A percentile compares a stretch with the other conserved stretches of the same genome.
Evolutionary conservation across 2,888 invertebrate genomes (phyloP).

Genomic region (Rambutsinella grinnellia): DNA sequence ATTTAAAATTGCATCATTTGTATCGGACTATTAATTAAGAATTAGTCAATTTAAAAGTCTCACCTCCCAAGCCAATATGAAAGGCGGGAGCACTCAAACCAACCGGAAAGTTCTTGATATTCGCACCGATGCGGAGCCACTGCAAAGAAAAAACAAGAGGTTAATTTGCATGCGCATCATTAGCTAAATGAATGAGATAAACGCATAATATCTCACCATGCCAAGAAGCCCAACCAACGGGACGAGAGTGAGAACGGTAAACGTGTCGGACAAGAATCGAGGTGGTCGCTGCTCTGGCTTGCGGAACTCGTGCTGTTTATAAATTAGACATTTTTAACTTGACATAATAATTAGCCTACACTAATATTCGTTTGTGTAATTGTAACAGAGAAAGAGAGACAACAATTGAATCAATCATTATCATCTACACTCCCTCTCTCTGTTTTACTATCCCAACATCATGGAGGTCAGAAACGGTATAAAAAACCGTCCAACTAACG

Average conservation of each 20-base stretch:
- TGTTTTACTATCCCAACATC: constrained; percentile 69
- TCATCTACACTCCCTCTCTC: no score
- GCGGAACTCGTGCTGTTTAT: constrained; percentile 85
- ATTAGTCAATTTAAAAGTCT: no score
- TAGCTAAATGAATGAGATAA: not conserved
- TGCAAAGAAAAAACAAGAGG: constrained; percentile 67
- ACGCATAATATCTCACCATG: constrained; percentile 72
- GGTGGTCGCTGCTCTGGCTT: constrained; percentile 93
- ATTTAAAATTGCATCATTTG: constrained; percentile 58
- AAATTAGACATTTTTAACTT: constrained; percentile 28
- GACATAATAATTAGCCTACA: no score
- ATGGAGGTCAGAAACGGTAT: constrained; percentile 68
- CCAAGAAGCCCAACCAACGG: constrained; percentile 86
- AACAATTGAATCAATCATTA: no score
- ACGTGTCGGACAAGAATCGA: constrained; percentile 87
- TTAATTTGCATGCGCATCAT: not conserved
- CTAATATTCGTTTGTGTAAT: no score
- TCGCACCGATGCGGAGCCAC: constrained; percentile 90
- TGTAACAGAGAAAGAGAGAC: no score
- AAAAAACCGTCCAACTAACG: constrained; percentile 53
- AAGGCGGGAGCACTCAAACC: constrained; percentile 87
- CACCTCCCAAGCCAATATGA: constrained; percentile 89
- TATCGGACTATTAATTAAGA: not conserved
- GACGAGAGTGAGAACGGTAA: constrained; percentile 85
- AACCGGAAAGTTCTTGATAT: constrained; percentile 85